Conservation (phyloP, 1,140 invertebrate genomes). For the Papilio helenus region DNA sequence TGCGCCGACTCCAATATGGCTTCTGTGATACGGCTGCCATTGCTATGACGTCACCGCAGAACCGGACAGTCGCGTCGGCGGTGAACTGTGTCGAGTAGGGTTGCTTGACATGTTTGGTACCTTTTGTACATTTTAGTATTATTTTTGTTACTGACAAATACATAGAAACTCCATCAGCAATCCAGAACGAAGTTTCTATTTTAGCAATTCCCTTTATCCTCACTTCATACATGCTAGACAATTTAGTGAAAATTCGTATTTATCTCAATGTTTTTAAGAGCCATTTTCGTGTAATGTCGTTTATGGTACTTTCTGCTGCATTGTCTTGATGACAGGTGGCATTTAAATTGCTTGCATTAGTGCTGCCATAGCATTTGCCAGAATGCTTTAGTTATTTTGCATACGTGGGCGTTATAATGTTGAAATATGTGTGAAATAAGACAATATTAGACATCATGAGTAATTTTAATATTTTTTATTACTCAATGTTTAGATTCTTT, state of each 20-base stretch:
- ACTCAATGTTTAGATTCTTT: background rate
- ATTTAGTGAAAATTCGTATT: background rate
- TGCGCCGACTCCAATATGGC: constrained; percentile 56
- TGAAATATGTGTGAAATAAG: background rate
- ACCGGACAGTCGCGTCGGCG: constrained; percentile 57
- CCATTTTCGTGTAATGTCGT: background rate
- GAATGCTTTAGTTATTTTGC: constrained; percentile 23
- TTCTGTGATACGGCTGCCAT: constrained; percentile 73
- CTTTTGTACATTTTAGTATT: constrained; percentile 2
- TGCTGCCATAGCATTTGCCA: constrained; percentile 10
- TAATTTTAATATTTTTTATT: background rate
- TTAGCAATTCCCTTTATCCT: constrained; percentile 1
- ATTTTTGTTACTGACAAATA: constrained; percentile 5
- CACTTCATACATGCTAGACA: background rate
- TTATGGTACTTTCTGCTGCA: background rate
- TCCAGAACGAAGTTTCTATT: background rate
- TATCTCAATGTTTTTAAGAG: background rate
- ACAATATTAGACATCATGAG: background rate
- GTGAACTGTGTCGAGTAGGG: constrained; percentile 34
- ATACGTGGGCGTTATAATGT: background rate
- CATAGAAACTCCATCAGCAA: background rate
- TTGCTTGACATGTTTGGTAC: constrained; percentile 33
- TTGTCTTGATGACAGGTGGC: constrained; percentile 21
- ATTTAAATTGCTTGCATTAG: constrained; percentile 29
- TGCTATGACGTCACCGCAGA: constrained; percentile 70